Conservation (phyloP, 2,113 vertebrate genomes). For the Rhombomys opimus region DNA sequence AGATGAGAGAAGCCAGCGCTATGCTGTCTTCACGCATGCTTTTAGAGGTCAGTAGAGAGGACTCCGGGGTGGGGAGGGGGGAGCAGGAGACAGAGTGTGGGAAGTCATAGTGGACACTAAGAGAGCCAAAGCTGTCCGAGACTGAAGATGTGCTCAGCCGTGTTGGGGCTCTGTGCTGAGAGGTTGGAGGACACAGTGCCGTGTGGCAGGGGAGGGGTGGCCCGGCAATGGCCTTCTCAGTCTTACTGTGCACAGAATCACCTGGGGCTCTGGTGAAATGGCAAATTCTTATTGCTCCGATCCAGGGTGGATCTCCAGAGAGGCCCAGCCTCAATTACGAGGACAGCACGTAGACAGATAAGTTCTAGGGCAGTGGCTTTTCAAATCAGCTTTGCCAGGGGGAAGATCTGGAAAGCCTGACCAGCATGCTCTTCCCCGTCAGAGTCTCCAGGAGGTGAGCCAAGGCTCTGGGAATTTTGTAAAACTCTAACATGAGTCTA, state of each 20-base stretch:
- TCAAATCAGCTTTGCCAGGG: background rate
- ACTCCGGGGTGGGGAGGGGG: too few species aligned
- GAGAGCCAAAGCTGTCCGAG: background rate
- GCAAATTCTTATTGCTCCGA: background rate
- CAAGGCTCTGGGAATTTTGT: background rate
- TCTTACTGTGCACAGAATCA: background rate
- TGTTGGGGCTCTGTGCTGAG: background rate
- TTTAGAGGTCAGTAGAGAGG: background rate
- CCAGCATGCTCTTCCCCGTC: background rate
- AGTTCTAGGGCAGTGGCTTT: background rate
- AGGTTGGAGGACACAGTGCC: background rate
- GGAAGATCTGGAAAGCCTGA: background rate
- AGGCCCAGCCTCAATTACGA: accelerated
- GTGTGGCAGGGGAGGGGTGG: background rate
- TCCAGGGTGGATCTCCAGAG: background rate
- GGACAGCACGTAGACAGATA: conserved; percentile 15
- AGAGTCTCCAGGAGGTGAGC: background rate
- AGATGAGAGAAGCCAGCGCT: background rate
- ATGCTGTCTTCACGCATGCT: too few species aligned
- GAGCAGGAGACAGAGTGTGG: background rate
- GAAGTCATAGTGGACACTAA: background rate
- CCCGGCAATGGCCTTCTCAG: background rate
- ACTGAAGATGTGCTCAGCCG: background rate
- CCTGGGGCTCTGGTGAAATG: background rate
- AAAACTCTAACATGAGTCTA: background rate